A percentile compares a stretch with the other conserved stretches of the same genome.
Evolutionary conservation across 2,113 vertebrate species (phyloP).

Genomic region (Carassius auratus): DNA sequence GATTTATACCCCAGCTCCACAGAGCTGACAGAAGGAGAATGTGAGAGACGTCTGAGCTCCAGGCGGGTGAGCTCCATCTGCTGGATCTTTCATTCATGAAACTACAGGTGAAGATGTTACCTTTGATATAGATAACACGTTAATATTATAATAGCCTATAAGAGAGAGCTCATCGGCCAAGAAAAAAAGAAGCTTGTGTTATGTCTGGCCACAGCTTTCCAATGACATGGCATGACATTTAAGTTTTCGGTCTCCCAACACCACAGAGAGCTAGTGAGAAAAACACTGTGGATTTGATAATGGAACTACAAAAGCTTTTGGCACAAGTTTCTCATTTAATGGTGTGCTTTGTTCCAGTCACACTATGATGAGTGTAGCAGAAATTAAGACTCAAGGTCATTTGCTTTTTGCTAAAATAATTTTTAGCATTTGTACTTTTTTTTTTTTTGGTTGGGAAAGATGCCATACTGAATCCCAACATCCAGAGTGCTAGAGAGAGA

Average conservation of each 20-base stretch:
- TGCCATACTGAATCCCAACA: neutral
- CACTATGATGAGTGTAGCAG: neutral
- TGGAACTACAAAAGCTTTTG: conserved; percentile 44
- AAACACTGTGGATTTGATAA: conserved; percentile 46
- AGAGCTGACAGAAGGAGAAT: conserved; percentile 41
- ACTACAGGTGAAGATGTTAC: conserved; percentile 14
- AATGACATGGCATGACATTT: conserved; percentile 13
- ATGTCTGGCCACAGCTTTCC: neutral
- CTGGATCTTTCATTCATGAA: neutral
- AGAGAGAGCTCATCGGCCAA: neutral
- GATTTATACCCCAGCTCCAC: conserved; percentile 53
- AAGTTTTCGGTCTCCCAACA: conserved; percentile 18
- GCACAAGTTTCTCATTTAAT: conserved; percentile 25
- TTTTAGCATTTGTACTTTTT: neutral
- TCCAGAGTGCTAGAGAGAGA: neutral
- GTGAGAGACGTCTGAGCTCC: neutral
- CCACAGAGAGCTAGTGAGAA: conserved; percentile 29
- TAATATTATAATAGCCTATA: neutral
- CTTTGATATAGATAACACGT: neutral
- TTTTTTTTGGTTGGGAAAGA: neutral
- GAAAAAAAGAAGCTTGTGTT: neutral
- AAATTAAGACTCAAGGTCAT: conserved; percentile 2
- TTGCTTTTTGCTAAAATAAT: neutral
- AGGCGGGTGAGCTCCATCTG: conserved; percentile 51
- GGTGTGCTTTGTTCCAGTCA: neutral